Percentiles rank a stretch among this genome's conserved stretches.
phyloP scores from a whole-genome alignment of 2,113 vertebrate genomes.

The Carassius auratus region DNA sequence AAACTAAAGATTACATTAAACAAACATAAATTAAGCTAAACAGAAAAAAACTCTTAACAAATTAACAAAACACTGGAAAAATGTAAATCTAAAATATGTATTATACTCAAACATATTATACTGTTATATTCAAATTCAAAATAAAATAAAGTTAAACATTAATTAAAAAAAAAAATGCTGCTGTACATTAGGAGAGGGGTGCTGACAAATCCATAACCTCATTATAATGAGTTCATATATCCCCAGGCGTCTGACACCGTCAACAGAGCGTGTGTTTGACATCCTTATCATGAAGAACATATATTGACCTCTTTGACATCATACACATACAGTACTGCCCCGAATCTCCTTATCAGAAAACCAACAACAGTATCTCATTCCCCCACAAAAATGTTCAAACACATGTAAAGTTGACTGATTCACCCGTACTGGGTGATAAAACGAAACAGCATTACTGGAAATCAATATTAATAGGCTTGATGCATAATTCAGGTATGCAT shows the following conservation, averaged over 20 bases:
- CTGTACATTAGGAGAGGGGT: background rate
- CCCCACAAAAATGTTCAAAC: constrained; percentile 21
- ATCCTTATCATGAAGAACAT: background rate
- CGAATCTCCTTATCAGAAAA: constrained; percentile 15
- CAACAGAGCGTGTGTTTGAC: background rate
- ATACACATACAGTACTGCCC: background rate
- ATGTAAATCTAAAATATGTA: too few relatives aligned
- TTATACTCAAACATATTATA: too few relatives aligned
- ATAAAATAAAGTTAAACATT: too few relatives aligned
- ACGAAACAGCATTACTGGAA: constrained; percentile 31
- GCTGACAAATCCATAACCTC: background rate
- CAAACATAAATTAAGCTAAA: too few relatives aligned
- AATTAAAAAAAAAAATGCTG: background rate
- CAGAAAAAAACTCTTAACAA: too few relatives aligned
- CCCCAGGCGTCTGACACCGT: background rate
- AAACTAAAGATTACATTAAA: background rate
- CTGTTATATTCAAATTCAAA: too few relatives aligned
- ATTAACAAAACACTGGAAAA: too few relatives aligned
- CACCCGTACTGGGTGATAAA: constrained; percentile 45
- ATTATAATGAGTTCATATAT: background rate
- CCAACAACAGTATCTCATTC: constrained; percentile 10
- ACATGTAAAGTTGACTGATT: constrained; percentile 47
- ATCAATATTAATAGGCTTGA: constrained; percentile 63
- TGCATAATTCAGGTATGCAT: constrained; percentile 68
- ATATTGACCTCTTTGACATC: background rate